Percentiles rank a stretch among this genome's conserved stretches.
Evolutionary conservation across 2,888 invertebrate species (phyloP).

Genomic region (Agrenia bidenticulata): DNA sequence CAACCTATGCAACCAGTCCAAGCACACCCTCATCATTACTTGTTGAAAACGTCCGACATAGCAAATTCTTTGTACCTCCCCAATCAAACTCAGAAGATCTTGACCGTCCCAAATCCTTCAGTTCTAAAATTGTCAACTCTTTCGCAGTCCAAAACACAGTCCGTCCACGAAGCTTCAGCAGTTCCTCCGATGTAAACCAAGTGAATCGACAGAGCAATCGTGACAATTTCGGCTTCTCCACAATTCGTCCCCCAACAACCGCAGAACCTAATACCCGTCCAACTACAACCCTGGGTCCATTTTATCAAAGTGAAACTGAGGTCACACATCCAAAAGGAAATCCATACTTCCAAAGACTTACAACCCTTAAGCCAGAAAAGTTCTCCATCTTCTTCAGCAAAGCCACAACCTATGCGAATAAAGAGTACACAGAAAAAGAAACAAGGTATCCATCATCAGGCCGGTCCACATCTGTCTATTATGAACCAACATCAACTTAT

Average conservation of each 20-base stretch:
- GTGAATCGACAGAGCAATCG: constrained; percentile 7
- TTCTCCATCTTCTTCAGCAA: constrained; percentile 37
- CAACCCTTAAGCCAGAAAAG: constrained; percentile 33
- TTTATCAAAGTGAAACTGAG: constrained; percentile 12
- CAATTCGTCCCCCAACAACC: constrained; percentile 34
- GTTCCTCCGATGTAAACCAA: no score
- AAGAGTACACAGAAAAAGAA: neutral
- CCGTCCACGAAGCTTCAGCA: constrained; percentile 1
- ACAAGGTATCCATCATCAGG: neutral
- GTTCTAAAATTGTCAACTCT: neutral
- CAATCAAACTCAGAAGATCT: neutral
- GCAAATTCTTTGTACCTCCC: neutral
- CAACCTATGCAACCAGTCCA: neutral
- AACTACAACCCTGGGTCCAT: constrained; percentile 12
- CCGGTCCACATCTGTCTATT: neutral
- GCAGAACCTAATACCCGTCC: constrained; percentile 28
- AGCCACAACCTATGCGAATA: constrained; percentile 16
- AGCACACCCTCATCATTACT: neutral
- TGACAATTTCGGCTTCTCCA: constrained; percentile 34
- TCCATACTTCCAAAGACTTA: constrained; percentile 27
- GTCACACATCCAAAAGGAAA: constrained; percentile 15
- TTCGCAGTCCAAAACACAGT: neutral
- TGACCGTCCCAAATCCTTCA: neutral
- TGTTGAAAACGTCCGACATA: neutral
- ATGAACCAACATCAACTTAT: neutral